Evolutionary conservation across 2,113 vertebrate genomes (phyloP), one percentile per base, ranked within the genome.

Genomic region (Mixornis gularis): DNA sequence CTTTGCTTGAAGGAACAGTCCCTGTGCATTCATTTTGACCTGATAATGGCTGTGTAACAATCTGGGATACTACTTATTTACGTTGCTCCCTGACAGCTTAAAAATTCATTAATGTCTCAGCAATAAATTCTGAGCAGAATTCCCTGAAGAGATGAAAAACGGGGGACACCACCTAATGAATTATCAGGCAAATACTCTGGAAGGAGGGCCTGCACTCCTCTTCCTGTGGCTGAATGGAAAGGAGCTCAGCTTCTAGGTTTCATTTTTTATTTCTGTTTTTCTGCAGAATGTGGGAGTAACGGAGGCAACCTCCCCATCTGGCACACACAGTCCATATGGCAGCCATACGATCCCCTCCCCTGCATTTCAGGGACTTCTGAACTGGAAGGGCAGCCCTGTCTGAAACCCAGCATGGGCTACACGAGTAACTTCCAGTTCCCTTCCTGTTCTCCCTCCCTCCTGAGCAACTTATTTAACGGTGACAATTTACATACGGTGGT

Each of bases 31-130:
- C 72, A 65, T 95, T 97, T 95, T 93, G 92, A 96, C 93, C 93
- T 90, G 79, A 90, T 89, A 93, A 93, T 65, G 71, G 91, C 76
- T 96, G 79, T 89, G 95, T 92, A 94, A 96, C 92, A 96, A 89
- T 93, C 95, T 4, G 2, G 74, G 89, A 91, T 97, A 85, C 85
- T 79, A 81, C 92, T 96, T 97, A 96, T 97, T 97, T 97, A 95
- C 85, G 68, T 95, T 96, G 92, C 83, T 97, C 92, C 69, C 76
- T 94, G 93, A 92, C 90, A 96, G 95, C 96, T 97, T 94, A 96
- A 97, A 97, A 97, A 97, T 96, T 96, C 66, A 87, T 97, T 97
- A 97, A 86, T 79, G 80, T 82, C 89, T 95, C 91, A 89, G 95
- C 93, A 86, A 95, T 90, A 92, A 97, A 97, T 96, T 96, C 93